phyloP scores from a whole-genome alignment of 2,888 invertebrate genomes.

The Hemaris fuciformis region DNA sequence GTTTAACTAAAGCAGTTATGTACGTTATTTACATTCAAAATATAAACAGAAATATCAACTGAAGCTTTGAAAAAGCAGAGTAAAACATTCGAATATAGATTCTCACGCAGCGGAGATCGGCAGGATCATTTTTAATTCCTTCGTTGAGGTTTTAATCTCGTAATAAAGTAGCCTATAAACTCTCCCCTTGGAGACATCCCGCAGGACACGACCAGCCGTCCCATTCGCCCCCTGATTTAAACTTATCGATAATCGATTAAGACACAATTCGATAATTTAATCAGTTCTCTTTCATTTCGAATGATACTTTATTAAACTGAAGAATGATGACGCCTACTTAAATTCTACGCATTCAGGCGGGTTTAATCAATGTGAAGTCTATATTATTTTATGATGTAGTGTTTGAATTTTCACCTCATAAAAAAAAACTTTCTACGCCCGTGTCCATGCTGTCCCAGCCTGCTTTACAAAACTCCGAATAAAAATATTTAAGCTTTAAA shows the following conservation, averaged over 20 bases:
- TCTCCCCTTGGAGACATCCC: conserved; percentile 40
- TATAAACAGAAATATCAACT: neutral
- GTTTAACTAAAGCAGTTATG: no score
- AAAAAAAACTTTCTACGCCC: no score
- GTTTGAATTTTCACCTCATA: no score
- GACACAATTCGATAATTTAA: neutral
- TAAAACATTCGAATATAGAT: neutral
- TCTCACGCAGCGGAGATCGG: conserved; percentile 22
- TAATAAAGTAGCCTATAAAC: conserved; percentile 48
- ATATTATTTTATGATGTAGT: no score
- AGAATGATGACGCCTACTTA: neutral
- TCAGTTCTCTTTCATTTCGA: neutral
- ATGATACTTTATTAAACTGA: neutral
- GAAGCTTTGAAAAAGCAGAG: neutral
- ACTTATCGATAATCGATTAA: conserved; percentile 51
- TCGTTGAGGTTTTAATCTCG: conserved; percentile 53
- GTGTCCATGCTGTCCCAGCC: no score
- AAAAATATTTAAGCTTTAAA: no score
- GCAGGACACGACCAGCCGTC: conserved; percentile 17
- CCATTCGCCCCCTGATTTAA: conserved; percentile 27
- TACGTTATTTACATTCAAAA: no score
- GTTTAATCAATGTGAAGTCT: no score
- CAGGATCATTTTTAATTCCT: conserved; percentile 50
- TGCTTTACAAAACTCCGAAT: no score
- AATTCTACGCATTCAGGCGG: no score